A percentile compares a stretch with the other conserved stretches of the same genome.
Evolutionary conservation across 2,888 invertebrate genomes (phyloP).

Genomic region (Nomada ferruginata): DNA sequence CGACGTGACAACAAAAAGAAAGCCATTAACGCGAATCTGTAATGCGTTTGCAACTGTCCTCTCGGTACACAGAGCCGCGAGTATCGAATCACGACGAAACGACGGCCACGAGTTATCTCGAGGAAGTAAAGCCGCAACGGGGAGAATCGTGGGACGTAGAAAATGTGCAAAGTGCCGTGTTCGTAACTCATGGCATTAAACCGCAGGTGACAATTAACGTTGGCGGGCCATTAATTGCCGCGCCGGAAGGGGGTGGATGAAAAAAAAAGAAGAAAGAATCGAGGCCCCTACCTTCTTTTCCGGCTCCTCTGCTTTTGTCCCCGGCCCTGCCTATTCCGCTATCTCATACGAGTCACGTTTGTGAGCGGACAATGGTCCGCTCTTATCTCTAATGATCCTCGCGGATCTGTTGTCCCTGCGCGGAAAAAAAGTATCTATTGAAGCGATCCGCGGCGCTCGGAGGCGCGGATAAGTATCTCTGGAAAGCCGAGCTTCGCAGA

Average conservation of each 20-base stretch:
- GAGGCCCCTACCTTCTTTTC: conserved; percentile 39
- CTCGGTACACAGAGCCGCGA: not conserved
- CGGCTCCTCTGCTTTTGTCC: conserved; percentile 42
- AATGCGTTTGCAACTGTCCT: not conserved
- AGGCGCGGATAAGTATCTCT: conserved; percentile 59
- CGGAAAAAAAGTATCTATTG: conserved; percentile 57
- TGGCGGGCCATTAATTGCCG: conserved; percentile 63
- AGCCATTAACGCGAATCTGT: not conserved
- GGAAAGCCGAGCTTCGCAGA: conserved; percentile 33
- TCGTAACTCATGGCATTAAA: conserved; percentile 55
- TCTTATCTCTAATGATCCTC: conserved; percentile 69
- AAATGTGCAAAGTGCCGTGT: conserved; percentile 46
- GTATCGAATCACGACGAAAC: conserved; percentile 5
- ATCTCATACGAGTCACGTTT: conserved; percentile 64
- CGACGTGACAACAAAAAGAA: too few species aligned
- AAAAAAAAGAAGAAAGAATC: conserved; percentile 30
- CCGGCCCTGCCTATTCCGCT: conserved; percentile 41
- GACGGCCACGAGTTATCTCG: conserved; percentile 5
- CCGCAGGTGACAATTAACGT: conserved; percentile 63
- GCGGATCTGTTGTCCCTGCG: conserved; percentile 56
- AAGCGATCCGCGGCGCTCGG: conserved; percentile 57
- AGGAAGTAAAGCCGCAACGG: not conserved
- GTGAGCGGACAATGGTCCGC: conserved; percentile 59
- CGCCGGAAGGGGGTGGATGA: conserved; percentile 18
- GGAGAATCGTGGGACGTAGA: not conserved